phyloP scores from a whole-genome alignment of 23 tunicate genomes.

The Corella eumyota region DNA sequence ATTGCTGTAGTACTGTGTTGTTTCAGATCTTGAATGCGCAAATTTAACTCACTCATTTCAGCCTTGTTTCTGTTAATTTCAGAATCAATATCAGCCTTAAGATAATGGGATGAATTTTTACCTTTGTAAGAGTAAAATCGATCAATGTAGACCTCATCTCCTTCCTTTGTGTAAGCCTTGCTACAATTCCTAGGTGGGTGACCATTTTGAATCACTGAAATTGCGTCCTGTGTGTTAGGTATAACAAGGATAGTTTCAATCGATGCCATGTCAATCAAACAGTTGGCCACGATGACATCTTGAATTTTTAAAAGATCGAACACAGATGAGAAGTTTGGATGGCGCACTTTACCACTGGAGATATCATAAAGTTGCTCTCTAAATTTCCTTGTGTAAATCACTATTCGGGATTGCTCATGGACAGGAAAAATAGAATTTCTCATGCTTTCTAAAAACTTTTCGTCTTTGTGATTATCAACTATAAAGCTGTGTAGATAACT shows the following conservation, averaged over 20 bases:
- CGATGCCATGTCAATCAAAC: conserved; percentile 52
- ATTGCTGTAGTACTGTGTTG: background rate
- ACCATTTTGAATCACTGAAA: conserved; percentile 40
- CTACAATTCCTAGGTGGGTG: conserved; percentile 45
- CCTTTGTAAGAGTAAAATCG: conserved; percentile 54
- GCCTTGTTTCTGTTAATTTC: conserved; percentile 19
- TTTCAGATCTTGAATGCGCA: background rate
- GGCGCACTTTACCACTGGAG: conserved; percentile 23
- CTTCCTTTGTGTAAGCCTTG: conserved; percentile 57
- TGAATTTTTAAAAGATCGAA: conserved; percentile 64
- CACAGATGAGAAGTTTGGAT: conserved; percentile 40
- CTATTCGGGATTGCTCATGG: conserved; percentile 43
- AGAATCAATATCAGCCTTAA: conserved; percentile 60
- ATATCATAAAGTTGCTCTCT: conserved; percentile 36
- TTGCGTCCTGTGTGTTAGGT: conserved; percentile 52
- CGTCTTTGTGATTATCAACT: conserved; percentile 76
- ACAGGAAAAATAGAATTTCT: conserved; percentile 40
- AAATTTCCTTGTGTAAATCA: conserved; percentile 58
- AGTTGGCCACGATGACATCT: conserved; percentile 76
- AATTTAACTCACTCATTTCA: background rate
- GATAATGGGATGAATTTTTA: conserved; percentile 43
- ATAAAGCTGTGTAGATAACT: conserved; percentile 40
- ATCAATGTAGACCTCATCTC: conserved; percentile 69
- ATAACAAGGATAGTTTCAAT: conserved; percentile 80
- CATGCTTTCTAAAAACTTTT: conserved; percentile 39